Evolutionary conservation across 2,888 invertebrate genomes (phyloP).

Genomic region (Ashinkailepas kermadecensis): DNA sequence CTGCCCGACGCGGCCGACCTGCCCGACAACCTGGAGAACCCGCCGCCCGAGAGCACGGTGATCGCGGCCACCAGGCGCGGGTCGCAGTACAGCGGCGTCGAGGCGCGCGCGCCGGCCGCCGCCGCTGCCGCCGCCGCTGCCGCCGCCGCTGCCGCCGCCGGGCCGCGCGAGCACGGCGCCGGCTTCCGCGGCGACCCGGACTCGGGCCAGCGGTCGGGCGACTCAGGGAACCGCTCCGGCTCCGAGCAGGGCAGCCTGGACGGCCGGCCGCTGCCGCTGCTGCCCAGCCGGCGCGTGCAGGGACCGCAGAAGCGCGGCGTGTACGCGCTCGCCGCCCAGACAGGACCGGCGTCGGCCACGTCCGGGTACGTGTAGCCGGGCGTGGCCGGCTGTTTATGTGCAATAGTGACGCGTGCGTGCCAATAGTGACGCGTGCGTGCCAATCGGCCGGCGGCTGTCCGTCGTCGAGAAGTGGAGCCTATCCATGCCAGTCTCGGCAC

Average conservation of each 20-base stretch:
- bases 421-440: not conserved
- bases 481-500: no score
- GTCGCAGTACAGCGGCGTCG: not conserved
- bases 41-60: conserved; percentile 12
- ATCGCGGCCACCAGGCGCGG: conserved; percentile 11
- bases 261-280: conserved; percentile 29
- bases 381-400: not conserved
- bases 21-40: conserved; percentile 15
- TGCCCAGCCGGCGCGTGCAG: conserved; percentile 30
- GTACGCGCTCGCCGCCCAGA: conserved; percentile 22
- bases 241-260: conserved; percentile 15
- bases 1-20: conserved; percentile 14
- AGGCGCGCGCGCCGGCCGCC: not conserved
- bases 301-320: conserved; percentile 29
- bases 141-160: not conserved
- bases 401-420: not conserved
- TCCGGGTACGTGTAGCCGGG: conserved; percentile 32
- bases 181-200: not conserved
- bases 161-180: not conserved
- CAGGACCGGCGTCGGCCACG: conserved; percentile 30
- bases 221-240: conserved; percentile 9
- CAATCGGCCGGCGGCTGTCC: no score
- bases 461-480: no score
- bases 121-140: not conserved
- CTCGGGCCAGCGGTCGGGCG: conserved; percentile 6